phyloP scores from a whole-genome alignment of 2,797 vertebrate species.

The Mus caroli region DNA sequence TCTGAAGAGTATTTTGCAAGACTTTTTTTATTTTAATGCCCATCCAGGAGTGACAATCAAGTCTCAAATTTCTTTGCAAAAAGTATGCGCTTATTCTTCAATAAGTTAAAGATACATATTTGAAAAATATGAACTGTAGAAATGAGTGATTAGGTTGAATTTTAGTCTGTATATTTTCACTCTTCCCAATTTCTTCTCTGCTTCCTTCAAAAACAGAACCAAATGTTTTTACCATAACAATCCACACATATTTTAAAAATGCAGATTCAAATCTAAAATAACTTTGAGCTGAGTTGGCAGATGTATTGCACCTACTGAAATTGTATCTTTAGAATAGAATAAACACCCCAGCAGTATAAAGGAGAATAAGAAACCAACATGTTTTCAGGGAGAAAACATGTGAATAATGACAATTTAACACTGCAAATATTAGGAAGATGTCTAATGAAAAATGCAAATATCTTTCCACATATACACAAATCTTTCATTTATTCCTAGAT shows the following conservation, averaged over 20 bases:
- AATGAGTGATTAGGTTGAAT: constrained; percentile 66
- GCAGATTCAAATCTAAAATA: constrained; percentile 68
- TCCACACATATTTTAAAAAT: constrained; percentile 77
- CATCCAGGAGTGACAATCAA: not conserved
- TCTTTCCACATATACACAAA: not conserved
- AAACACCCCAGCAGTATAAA: constrained; percentile 4
- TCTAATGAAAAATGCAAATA: constrained; percentile 71
- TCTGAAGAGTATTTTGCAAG: constrained; percentile 15
- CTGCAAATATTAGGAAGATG: constrained; percentile 41
- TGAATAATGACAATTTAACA: constrained; percentile 33
- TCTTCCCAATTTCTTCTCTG: not conserved
- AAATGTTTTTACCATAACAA: constrained; percentile 71
- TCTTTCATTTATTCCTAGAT: not conserved
- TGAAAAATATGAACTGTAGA: constrained; percentile 68
- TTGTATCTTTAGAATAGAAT: constrained; percentile 57
- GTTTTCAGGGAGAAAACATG: constrained; percentile 38
- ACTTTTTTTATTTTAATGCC: not conserved
- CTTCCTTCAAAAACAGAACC: constrained; percentile 29
- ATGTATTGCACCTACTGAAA: constrained; percentile 63
- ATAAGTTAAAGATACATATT: constrained; percentile 31
- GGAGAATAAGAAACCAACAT: not conserved
- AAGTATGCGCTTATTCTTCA: constrained; percentile 40
- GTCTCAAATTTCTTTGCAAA: constrained; percentile 53
- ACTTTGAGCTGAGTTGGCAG: not conserved
- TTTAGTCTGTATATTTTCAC: constrained; percentile 34